Evolutionary conservation across 2,113 vertebrate species (phyloP).

Genomic region (Caranx ignobilis): DNA sequence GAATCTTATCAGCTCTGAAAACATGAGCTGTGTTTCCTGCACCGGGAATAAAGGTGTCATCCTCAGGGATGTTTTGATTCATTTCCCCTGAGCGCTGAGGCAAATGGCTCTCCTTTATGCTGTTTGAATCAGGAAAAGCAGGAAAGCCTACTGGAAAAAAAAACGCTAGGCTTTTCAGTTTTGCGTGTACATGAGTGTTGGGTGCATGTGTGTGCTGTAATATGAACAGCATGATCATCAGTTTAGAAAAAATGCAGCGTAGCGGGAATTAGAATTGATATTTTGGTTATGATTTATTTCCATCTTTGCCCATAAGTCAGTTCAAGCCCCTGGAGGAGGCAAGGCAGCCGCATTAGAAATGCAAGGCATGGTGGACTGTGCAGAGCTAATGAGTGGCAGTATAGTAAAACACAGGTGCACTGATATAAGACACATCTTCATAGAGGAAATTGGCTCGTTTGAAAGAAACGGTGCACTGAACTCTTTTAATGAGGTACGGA

Average conservation of each 20-base stretch:
- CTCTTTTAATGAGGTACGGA: slow-evolving; percentile 59
- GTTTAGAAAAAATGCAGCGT: slow-evolving; percentile 62
- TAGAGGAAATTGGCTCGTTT: slow-evolving; percentile 62
- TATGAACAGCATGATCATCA: slow-evolving; percentile 58
- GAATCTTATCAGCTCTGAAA: slow-evolving; percentile 65
- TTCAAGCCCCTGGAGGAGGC: slow-evolving; percentile 33
- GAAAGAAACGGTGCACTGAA: slow-evolving; percentile 42
- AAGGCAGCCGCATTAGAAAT: slow-evolving; percentile 49
- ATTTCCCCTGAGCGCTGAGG: slow-evolving; percentile 39
- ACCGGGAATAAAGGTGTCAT: slow-evolving; percentile 65
- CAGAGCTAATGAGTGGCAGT: neutral
- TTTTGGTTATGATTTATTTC: slow-evolving; percentile 66
- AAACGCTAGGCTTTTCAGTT: slow-evolving; percentile 33
- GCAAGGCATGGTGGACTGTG: slow-evolving; percentile 9
- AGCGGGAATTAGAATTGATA: slow-evolving; percentile 69
- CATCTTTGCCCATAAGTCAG: slow-evolving; percentile 47
- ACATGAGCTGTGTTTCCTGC: slow-evolving; percentile 57
- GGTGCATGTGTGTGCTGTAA: slow-evolving; percentile 17
- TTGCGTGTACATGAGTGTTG: neutral
- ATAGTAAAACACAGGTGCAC: neutral
- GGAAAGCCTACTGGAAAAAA: slow-evolving; percentile 26
- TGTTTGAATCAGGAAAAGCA: slow-evolving; percentile 52
- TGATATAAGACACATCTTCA: neutral
- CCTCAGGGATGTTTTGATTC: slow-evolving; percentile 58
- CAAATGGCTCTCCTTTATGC: slow-evolving; percentile 43